Evolutionary conservation across 2,113 vertebrate species (phyloP).

Genomic region (Climacteris rufus): DNA sequence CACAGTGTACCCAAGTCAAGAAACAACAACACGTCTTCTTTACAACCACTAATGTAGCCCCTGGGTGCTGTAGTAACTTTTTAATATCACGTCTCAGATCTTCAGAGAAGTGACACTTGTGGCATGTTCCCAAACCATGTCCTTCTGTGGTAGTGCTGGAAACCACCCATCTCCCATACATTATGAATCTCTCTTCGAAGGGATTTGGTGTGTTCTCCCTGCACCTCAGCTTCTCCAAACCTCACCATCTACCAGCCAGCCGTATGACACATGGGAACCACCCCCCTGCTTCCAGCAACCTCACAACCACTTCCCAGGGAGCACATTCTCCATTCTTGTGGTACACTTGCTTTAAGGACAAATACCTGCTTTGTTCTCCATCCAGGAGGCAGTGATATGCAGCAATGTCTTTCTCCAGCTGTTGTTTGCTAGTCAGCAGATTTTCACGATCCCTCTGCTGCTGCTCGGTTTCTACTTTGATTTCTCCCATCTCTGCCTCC

Average conservation of each 20-base stretch:
- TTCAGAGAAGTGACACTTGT: background rate
- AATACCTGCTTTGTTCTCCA: constrained; percentile 82
- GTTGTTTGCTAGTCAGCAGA: constrained; percentile 78
- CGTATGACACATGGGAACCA: background rate
- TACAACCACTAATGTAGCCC: background rate
- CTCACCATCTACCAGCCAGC: background rate
- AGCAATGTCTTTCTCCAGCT: constrained; percentile 84
- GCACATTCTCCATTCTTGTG: background rate
- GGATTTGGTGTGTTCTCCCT: background rate
- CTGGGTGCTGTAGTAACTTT: background rate
- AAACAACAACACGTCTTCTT: background rate
- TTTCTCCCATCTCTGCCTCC: constrained; percentile 86
- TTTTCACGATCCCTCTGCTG: constrained; percentile 82
- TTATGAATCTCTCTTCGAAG: background rate
- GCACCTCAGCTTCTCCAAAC: background rate
- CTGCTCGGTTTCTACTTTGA: constrained; percentile 82
- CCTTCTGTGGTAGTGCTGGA: background rate
- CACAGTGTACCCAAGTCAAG: background rate
- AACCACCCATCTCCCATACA: background rate
- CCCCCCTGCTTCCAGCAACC: background rate
- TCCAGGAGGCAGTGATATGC: constrained; percentile 89
- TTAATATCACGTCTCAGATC: background rate
- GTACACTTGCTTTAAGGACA: background rate
- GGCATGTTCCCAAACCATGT: background rate
- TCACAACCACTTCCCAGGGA: background rate